phyloP scores from a whole-genome alignment of 2,888 invertebrate genomes.

The Oscheius sp. region DNA sequence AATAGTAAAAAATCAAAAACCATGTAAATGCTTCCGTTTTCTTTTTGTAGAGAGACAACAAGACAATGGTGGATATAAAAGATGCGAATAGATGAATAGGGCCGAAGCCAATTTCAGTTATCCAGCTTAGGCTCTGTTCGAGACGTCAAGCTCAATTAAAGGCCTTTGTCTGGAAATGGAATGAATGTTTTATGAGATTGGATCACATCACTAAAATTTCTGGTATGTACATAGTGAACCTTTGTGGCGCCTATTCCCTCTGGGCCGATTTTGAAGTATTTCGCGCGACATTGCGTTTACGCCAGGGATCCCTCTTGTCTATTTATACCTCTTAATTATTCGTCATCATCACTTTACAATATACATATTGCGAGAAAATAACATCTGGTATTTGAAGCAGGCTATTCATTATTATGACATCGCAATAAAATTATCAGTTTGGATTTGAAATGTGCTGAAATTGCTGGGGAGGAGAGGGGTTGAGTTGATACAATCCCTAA shows the following conservation, averaged over 20 bases:
- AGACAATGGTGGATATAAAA: too few relatives aligned
- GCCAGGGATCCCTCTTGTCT: neutral
- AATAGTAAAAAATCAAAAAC: too few relatives aligned
- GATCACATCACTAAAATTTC: too few relatives aligned
- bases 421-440: neutral
- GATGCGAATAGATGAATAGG: too few relatives aligned
- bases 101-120: slow-evolving; percentile 6
- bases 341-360: neutral
- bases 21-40: too few relatives aligned
- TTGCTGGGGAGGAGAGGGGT: neutral
- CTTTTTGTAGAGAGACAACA: too few relatives aligned
- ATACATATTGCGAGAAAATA: neutral
- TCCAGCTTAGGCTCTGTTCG: neutral
- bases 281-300: neutral
- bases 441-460: neutral
- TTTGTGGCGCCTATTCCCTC: neutral
- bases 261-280: slow-evolving; percentile 10
- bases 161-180: neutral
- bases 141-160: neutral
- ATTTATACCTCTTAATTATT: slow-evolving; percentile 3
- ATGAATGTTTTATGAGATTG: slow-evolving; percentile 16
- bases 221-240: slow-evolving; percentile 9
- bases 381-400: neutral
- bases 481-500: too few relatives aligned
- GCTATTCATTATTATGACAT: neutral